A percentile compares a stretch with the other conserved stretches of the same genome.
phyloP scores from a whole-genome alignment of 2,797 vertebrate genomes.

The Molossus alvarezi region DNA sequence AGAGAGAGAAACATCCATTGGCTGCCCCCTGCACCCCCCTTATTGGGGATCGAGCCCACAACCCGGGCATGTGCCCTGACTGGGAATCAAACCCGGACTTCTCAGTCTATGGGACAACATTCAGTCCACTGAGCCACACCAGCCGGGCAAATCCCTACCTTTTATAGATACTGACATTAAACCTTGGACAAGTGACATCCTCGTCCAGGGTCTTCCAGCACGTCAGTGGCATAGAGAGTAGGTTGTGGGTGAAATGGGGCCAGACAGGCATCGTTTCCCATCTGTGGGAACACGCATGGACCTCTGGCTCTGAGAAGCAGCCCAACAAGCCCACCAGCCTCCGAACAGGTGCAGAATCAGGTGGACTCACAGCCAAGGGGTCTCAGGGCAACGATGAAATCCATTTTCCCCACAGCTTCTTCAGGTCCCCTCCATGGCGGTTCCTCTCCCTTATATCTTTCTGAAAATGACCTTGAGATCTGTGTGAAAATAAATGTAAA shows the following conservation, averaged over 20 bases:
- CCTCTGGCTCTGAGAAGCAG: not conserved
- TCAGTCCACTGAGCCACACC: too few relatives aligned
- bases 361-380: not conserved
- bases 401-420: not conserved
- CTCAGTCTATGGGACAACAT: too few relatives aligned
- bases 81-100: too few relatives aligned
- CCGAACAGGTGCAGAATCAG: not conserved
- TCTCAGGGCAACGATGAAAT: not conserved
- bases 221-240: not conserved
- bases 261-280: not conserved
- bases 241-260: not conserved
- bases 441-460: not conserved
- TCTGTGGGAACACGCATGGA: too few relatives aligned
- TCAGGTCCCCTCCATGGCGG: not conserved
- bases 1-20: too few relatives aligned
- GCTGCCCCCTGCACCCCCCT: too few relatives aligned
- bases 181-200: not conserved
- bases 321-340: accelerated
- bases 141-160: not conserved
- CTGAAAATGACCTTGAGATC: not conserved
- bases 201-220: not conserved
- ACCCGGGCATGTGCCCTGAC: too few relatives aligned
- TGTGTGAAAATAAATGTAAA: not conserved
- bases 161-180: not conserved
- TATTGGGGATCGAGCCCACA: too few relatives aligned